These are phyloP conservation scores for Gymnobelideus leadbeateri DNA, from an alignment of 2,113 vertebrate genomes.

Conservation along the genomic window DNA sequence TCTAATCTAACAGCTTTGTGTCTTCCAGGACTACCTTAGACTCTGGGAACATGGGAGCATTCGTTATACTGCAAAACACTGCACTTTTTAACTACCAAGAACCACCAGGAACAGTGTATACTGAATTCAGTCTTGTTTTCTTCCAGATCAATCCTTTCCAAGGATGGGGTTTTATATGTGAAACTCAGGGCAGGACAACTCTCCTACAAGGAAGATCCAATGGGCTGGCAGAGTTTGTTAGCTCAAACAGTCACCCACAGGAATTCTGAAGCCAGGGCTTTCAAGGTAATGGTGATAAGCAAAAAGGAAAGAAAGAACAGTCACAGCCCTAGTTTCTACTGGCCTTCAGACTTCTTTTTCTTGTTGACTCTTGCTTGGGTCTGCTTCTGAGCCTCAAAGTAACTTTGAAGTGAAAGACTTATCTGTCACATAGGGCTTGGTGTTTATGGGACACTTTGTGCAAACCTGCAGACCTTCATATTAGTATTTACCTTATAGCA, in stretches of 20 bases:
- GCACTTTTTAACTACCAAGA: not conserved
- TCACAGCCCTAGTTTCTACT: not conserved
- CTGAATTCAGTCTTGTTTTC: constrained; percentile 25
- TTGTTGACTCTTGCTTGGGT: not conserved
- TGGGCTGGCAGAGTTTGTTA: constrained; percentile 96
- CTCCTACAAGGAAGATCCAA: constrained; percentile 97
- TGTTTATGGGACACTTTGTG: not conserved
- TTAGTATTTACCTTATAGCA: not conserved
- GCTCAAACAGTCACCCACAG: constrained; percentile 91
- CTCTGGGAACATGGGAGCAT: not conserved
- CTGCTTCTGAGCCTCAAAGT: not conserved
- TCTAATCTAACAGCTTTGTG: not conserved
- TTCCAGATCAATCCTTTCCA: constrained; percentile 94
- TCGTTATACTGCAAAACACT: not conserved
- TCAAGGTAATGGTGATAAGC: constrained; percentile 89
- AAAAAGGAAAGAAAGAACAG: not conserved
- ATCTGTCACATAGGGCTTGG: not conserved
- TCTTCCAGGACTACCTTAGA: not conserved
- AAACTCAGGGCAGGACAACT: constrained; percentile 96
- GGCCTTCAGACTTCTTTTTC: not conserved
- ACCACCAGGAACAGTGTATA: not conserved
- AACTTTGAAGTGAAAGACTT: not conserved
- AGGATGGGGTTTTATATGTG: constrained; percentile 95
- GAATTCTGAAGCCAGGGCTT: constrained; percentile 90
- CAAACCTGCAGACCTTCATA: not conserved